phyloP scores from a whole-genome alignment of 2,113 vertebrate species.

The Panthera tigris region DNA sequence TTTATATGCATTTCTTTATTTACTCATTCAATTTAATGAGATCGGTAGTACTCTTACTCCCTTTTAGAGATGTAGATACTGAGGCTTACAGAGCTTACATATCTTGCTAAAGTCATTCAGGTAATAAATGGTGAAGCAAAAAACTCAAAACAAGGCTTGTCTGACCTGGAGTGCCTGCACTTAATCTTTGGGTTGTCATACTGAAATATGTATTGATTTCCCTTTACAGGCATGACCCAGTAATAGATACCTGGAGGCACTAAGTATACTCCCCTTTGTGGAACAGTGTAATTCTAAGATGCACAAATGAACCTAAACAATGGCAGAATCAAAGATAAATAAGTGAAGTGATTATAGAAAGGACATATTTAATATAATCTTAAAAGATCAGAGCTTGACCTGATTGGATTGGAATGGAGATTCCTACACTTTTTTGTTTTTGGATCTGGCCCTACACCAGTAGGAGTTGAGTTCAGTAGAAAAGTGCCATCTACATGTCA shows the following conservation, averaged over 20 bases:
- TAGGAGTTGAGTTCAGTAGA: background rate
- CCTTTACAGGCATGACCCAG: background rate
- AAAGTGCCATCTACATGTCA: background rate
- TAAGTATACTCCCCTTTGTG: background rate
- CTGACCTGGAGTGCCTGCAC: background rate
- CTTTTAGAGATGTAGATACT: background rate
- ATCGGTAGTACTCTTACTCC: background rate
- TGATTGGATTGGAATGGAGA: background rate
- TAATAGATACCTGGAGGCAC: background rate
- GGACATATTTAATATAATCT: background rate
- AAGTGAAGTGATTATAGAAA: background rate
- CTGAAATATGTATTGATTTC: background rate
- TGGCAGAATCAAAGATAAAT: background rate
- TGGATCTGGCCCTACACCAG: background rate
- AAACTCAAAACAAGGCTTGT: background rate
- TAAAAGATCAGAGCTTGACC: background rate
- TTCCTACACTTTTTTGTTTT: background rate
- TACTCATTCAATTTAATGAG: background rate
- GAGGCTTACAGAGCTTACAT: background rate
- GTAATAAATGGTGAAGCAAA: background rate
- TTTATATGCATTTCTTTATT: background rate
- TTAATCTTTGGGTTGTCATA: background rate
- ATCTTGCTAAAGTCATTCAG: background rate
- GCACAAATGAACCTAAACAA: background rate
- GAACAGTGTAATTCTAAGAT: background rate